Evolutionary conservation across 2,797 vertebrate species (phyloP).

Genomic region (Clarias fuscus): DNA sequence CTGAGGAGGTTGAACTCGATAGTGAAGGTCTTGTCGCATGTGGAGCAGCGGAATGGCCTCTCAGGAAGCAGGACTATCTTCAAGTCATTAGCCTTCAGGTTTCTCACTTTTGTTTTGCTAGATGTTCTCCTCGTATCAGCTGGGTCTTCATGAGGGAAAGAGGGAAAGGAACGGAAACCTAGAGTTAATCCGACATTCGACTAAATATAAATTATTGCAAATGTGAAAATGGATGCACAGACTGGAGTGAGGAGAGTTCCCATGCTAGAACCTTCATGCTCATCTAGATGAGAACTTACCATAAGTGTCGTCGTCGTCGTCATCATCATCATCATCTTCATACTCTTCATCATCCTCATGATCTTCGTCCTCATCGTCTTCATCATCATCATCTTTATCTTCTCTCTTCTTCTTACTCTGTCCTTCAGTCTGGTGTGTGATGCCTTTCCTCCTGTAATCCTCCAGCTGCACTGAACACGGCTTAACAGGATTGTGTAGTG

Average conservation of each 20-base stretch:
- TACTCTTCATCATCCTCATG: no score
- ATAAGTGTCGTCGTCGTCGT: neutral
- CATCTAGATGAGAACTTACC: neutral
- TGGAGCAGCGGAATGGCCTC: neutral
- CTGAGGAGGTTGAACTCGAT: neutral
- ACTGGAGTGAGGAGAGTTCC: neutral
- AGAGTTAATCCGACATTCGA: neutral
- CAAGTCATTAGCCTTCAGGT: neutral
- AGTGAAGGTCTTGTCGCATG: constrained; percentile 10
- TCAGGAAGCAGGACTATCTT: neutral
- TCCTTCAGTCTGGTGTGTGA: neutral
- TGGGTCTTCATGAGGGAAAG: neutral
- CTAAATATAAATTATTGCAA: neutral
- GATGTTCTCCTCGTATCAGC: no score
- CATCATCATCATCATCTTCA: neutral
- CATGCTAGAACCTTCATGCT: neutral
- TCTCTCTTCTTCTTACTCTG: no score
- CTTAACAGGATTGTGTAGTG: neutral
- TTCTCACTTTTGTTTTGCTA: neutral
- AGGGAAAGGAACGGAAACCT: neutral
- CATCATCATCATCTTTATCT: neutral
- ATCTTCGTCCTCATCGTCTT: no score
- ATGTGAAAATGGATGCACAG: neutral
- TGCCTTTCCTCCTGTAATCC: neutral
- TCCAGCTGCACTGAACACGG: neutral